phyloP scores from a whole-genome alignment of 2,888 invertebrate genomes.

The Rhodophaea formosa region DNA sequence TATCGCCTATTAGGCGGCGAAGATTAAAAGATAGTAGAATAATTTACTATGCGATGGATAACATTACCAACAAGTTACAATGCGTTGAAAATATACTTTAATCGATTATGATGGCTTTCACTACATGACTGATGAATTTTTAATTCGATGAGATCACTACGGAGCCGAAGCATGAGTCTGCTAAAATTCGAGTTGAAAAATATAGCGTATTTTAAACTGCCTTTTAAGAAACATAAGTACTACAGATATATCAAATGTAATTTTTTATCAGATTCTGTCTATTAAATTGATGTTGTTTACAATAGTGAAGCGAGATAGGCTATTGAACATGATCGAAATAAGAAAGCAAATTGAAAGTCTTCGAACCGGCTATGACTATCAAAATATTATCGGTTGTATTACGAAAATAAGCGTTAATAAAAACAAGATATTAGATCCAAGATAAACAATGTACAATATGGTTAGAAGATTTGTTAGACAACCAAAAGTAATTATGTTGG shows the following conservation, averaged over 20 bases:
- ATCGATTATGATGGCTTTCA: conserved; percentile 19
- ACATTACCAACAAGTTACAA: conserved; percentile 9
- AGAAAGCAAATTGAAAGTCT: conserved; percentile 49
- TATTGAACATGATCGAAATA: conserved; percentile 36
- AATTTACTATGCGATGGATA: background rate
- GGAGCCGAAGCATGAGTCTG: background rate
- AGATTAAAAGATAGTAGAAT: background rate
- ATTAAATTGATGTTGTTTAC: conserved; percentile 31
- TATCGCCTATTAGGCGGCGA: background rate
- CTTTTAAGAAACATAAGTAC: background rate
- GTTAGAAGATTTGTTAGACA: conserved; percentile 27
- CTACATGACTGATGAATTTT: conserved; percentile 21
- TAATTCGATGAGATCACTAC: conserved; percentile 1
- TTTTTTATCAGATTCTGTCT: conserved; percentile 9
- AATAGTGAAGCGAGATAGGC: conserved; percentile 31
- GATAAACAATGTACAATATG: conserved; percentile 31
- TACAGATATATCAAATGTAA: background rate
- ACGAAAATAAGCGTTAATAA: conserved; percentile 32
- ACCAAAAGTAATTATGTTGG: conserved; percentile 37
- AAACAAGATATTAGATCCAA: conserved; percentile 30
- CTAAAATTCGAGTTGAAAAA: conserved; percentile 1
- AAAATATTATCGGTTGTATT: conserved; percentile 33
- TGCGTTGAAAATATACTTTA: conserved; percentile 17
- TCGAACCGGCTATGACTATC: conserved; percentile 37
- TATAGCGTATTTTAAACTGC: background rate